Percentiles rank a stretch among this genome's conserved stretches.
phyloP scores from a whole-genome alignment of 2,888 invertebrate species.

The Cephonodes hylas region DNA sequence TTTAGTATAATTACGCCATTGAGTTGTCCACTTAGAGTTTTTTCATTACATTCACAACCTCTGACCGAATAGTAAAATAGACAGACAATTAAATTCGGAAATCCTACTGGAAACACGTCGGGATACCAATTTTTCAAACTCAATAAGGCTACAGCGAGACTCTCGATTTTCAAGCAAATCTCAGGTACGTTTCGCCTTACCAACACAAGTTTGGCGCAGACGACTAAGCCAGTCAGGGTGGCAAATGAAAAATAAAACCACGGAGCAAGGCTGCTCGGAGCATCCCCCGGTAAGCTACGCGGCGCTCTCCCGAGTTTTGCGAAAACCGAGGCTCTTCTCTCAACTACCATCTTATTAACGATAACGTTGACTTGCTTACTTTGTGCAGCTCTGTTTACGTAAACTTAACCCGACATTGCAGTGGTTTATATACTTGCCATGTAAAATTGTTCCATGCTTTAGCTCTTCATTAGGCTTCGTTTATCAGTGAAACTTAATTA shows the following conservation, averaged over 20 bases:
- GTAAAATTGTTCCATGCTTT: constrained; percentile 29
- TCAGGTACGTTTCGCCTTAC: constrained; percentile 45
- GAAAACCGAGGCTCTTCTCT: constrained; percentile 37
- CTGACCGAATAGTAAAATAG: background rate
- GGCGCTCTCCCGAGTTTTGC: constrained; percentile 21
- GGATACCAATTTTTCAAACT: constrained; percentile 5
- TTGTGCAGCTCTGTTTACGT: constrained; percentile 37
- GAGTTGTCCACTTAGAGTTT: background rate
- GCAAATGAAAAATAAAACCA: constrained; percentile 61
- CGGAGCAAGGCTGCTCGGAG: constrained; percentile 17
- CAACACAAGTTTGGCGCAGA: constrained; percentile 37
- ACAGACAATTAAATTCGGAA: background rate
- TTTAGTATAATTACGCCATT: background rate
- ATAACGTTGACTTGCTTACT: constrained; percentile 48
- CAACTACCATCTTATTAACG: constrained; percentile 46
- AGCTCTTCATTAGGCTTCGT: background rate
- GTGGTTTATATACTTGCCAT: constrained; percentile 32
- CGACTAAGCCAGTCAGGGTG: constrained; percentile 44
- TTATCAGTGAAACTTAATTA: background rate
- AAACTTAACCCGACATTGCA: constrained; percentile 31
- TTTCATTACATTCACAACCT: background rate
- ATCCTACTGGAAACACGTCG: background rate
- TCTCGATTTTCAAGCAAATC: constrained; percentile 32
- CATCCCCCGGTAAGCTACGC: constrained; percentile 19
- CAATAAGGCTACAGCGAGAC: background rate